Conservation (phyloP, 2,797 vertebrate species). For the Sebastolobus alascanus region DNA sequence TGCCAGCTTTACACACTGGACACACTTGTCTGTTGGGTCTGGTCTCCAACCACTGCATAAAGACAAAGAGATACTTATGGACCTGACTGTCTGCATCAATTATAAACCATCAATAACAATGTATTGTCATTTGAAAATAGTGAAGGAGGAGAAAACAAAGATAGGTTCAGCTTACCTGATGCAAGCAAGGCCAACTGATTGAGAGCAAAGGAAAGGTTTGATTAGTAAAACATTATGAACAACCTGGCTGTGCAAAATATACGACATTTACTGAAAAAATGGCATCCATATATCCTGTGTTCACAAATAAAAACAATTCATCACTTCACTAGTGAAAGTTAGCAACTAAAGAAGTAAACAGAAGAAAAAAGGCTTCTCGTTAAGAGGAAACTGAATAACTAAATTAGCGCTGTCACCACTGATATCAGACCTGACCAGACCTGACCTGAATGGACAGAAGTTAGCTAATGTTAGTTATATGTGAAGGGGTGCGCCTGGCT, state of each 20-base stretch:
- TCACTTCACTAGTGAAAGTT: no score
- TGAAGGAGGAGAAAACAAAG: conserved; percentile 67
- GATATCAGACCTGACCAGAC: not conserved
- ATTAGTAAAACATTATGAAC: conserved; percentile 32
- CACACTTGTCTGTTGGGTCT: conserved; percentile 98
- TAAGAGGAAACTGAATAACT: not conserved
- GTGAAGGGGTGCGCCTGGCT: not conserved
- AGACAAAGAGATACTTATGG: not conserved
- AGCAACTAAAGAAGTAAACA: not conserved
- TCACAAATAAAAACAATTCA: not conserved
- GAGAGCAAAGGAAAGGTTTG: conserved; percentile 25
- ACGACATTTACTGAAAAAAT: not conserved
- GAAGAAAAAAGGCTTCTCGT: not conserved
- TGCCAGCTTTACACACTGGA: conserved; percentile 98
- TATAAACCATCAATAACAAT: not conserved
- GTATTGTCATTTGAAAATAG: not conserved
- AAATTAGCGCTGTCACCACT: not conserved
- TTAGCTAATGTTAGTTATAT: no score
- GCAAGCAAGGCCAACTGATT: conserved; percentile 97
- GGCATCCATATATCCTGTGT: not conserved
- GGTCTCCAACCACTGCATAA: conserved; percentile 95
- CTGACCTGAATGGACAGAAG: not conserved
- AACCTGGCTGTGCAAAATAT: not conserved
- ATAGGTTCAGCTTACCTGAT: conserved; percentile 89
- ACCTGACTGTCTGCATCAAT: not conserved